Evolutionary conservation across 2,888 invertebrate species (phyloP), one percentile per base, ranked within the genome.

Genomic region (Catocala sponsa): DNA sequence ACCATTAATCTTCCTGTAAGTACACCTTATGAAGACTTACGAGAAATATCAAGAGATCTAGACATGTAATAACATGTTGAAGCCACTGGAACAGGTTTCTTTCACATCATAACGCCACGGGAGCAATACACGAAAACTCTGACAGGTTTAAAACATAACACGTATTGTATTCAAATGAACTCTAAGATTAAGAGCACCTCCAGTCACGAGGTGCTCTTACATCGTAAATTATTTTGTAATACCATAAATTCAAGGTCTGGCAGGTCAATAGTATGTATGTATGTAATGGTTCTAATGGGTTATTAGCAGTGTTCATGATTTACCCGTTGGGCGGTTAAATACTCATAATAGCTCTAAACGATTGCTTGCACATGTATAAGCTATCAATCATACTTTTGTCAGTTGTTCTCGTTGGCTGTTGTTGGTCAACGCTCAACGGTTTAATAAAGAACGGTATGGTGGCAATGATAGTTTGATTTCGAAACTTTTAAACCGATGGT

Each of bases 151-250:
- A 79, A 72, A 71, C 82, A 79, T 25, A 25, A 70, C 77, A 64
- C 65, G 79, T 78, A 90, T 91, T 91, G 90, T 90, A 91, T 91
- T 87, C 84, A 88, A 91, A 91, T 90, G 76, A 83, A 76, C 72
- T 68, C 59, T 73, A 84, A 84, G 81, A 86, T 87, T 83, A 84
- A 85, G 85, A 85, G 73, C 81, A 79, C 2, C 25, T 25, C 25
- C 25, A 25, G 25, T 25, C 25, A 62, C 69, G 67, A 76, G 78
- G 81, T 79, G 74, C 76, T 79, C 73, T 82, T 83, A 80, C 78
- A 65, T 75, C 80, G 79, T 79, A 81, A 70, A 79, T 80, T 75
- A 77, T 76, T 79, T 80, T 76, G 76, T 78, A 75, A 79, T 71
- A 69, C 72, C 61, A 61, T 71, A 59, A 32, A 42, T 53, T 53